A percentile compares a stretch with the other conserved stretches of the same genome.
These are phyloP conservation scores for Catocala nupta DNA, from an alignment of 2,888 invertebrate species.

Conservation along the genomic window DNA sequence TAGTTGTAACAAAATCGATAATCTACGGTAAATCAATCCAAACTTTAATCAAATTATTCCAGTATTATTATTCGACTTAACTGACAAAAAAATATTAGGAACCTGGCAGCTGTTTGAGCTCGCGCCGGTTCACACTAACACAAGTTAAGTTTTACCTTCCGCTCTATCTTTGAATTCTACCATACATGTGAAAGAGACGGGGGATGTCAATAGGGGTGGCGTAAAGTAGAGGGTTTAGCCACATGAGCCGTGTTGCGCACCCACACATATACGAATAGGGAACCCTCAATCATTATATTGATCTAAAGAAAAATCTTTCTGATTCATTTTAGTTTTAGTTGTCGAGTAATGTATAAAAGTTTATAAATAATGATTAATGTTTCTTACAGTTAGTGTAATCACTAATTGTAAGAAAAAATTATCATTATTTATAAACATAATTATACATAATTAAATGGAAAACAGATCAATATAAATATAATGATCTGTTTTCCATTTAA, in stretches of 20 bases:
- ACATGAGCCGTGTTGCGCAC: slow-evolving; percentile 72
- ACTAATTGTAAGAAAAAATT: too few relatives aligned
- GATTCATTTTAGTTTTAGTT: slow-evolving; percentile 56
- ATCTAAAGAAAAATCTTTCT: slow-evolving; percentile 72
- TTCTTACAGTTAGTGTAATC: too few relatives aligned
- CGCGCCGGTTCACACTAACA: slow-evolving; percentile 68
- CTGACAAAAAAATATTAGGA: slow-evolving; percentile 76
- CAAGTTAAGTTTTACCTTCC: slow-evolving; percentile 41
- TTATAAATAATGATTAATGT: slow-evolving; percentile 36
- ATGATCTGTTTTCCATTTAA: too few relatives aligned
- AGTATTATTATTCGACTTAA: slow-evolving; percentile 72
- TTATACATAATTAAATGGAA: too few relatives aligned
- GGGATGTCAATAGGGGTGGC: slow-evolving; percentile 76
- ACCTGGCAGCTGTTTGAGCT: slow-evolving; percentile 82
- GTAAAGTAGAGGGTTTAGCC: slow-evolving; percentile 67
- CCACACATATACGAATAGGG: slow-evolving; percentile 61
- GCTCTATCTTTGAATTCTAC: slow-evolving; percentile 47
- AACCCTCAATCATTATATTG: slow-evolving; percentile 80
- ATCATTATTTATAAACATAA: too few relatives aligned
- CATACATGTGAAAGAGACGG: slow-evolving; percentile 57
- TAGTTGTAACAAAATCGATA: slow-evolving; percentile 18
- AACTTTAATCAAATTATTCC: slow-evolving; percentile 56
- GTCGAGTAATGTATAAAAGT: slow-evolving; percentile 41
- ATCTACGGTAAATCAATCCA: slow-evolving; percentile 34
- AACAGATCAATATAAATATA: too few relatives aligned